A percentile compares a stretch with the other conserved stretches of the same genome.
Conservation (phyloP, 1,140 invertebrate species). For the Bombus polaris region DNA sequence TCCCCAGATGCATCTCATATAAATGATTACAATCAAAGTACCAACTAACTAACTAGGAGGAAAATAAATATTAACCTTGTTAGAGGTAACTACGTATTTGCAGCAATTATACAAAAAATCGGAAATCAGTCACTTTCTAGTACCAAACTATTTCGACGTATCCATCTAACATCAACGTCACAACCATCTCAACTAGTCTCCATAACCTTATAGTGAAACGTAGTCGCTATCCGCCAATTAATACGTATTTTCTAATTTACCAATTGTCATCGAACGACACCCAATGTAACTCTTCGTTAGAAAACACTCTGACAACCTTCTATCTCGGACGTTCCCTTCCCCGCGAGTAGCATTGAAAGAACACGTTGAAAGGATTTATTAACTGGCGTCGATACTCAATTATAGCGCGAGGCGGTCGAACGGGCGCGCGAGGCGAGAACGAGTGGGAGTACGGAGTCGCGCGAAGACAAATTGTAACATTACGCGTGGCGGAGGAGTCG, state of each 20-base stretch:
- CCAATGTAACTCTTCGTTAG: background rate
- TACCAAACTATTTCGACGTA: too few relatives aligned
- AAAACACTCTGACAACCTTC: background rate
- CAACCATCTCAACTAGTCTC: too few relatives aligned
- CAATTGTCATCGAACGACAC: background rate
- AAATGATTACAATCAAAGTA: too few relatives aligned
- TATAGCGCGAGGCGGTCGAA: slow-evolving; percentile 32
- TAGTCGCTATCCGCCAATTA: background rate
- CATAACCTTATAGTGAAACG: too few relatives aligned
- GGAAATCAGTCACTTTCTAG: too few relatives aligned
- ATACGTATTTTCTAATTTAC: background rate
- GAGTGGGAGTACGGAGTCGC: slow-evolving; percentile 38
- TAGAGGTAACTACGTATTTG: too few relatives aligned
- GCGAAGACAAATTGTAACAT: slow-evolving; percentile 49
- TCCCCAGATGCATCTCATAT: too few relatives aligned
- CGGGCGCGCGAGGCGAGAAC: slow-evolving; percentile 2
- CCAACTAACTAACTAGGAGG: too few relatives aligned
- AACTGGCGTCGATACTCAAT: slow-evolving; percentile 52
- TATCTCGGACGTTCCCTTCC: background rate
- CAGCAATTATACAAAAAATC: too few relatives aligned
- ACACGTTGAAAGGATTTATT: slow-evolving; percentile 47
- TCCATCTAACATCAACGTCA: too few relatives aligned
- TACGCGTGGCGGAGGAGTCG: slow-evolving; percentile 38
- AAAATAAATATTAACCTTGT: too few relatives aligned
- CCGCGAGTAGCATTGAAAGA: slow-evolving; percentile 10